Evolutionary conservation across 2,797 vertebrate genomes (phyloP), one percentile per base, ranked within the genome.

Genomic region (Ctenopoma multispine): DNA sequence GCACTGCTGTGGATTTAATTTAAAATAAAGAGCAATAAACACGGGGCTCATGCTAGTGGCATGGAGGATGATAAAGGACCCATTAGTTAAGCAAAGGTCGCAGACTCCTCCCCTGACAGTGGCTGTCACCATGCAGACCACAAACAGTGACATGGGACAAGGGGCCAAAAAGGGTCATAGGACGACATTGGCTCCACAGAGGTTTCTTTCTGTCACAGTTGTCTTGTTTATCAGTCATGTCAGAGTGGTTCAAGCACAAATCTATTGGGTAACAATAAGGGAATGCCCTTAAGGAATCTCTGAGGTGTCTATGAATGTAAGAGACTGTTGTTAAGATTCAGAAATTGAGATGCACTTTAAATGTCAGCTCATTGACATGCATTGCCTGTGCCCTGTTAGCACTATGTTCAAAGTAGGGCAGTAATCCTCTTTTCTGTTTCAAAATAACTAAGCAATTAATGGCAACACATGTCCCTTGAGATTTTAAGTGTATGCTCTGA

Each of bases 61-160:
- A 83, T 40, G 23, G 86, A 48, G 90, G 87, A 92, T 90, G 92
- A 93, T 93, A 91, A 90, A 94, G 88, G 84, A 92, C 73, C 89
- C 93, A 92, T 95, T 94, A 93, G 90, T 92, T 94, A 95, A 95
- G 89, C 82, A 95, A 96, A 96, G 95, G 95, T 96, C 94, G 91
- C 72, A 12, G n/a, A 74, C 87, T 93, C 92, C 90, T 92, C 93
- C 94, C 81, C 81, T 80, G 90, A 91, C 90, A 89, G 85, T 75
- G 76, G 75, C 86, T 92, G 90, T 93, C 90, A 90, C 85, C 63
- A 14, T 70, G 63, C 68, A 83, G 27, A 81, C 90, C 85, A 73
- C 83, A 84, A 74, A 77, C 75, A 59, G 77, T 23, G 82, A 81
- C 82, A 84, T 31, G 83, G 79, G 80, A 87, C 61, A 18, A 79